Percentiles rank a stretch among this genome's conserved stretches.
Conservation (phyloP, 2,797 vertebrate genomes). For the Florisuga fusca region DNA sequence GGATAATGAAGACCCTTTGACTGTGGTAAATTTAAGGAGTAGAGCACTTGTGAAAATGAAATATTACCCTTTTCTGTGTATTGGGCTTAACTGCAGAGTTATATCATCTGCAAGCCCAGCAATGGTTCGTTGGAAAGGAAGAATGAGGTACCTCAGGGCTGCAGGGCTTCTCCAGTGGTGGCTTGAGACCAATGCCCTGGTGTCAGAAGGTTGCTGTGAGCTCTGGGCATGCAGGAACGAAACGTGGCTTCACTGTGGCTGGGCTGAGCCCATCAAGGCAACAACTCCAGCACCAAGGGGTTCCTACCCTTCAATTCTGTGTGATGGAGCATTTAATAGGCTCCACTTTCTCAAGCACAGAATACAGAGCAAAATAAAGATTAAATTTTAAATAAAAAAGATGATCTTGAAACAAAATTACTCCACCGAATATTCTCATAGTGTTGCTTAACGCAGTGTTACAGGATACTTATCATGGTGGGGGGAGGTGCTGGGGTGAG, state of each 20-base stretch:
- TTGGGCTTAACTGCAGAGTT: neutral
- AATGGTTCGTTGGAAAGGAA: neutral
- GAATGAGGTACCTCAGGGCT: neutral
- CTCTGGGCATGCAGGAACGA: neutral
- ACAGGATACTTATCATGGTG: neutral
- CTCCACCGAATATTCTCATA: neutral
- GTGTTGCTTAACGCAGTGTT: neutral
- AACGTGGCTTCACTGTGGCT: fast-evolving
- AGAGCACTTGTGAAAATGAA: neutral
- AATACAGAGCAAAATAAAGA: neutral
- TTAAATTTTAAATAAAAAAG: neutral
- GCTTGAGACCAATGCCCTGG: neutral
- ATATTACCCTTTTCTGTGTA: neutral
- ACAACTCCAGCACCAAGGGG: fast-evolving
- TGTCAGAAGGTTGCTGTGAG: fast-evolving
- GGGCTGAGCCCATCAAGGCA: neutral
- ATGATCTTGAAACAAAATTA: neutral
- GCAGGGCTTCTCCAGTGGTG: neutral
- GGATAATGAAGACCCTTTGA: neutral
- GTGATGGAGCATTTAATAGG: neutral
- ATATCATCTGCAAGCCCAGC: neutral
- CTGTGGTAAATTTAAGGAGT: neutral
- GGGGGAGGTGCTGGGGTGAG: neutral
- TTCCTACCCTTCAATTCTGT: neutral
- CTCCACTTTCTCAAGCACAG: neutral